Evolutionary conservation across 2,888 invertebrate species (phyloP), one percentile per base, ranked within the genome.

Genomic region (Polymixis lichenea): DNA sequence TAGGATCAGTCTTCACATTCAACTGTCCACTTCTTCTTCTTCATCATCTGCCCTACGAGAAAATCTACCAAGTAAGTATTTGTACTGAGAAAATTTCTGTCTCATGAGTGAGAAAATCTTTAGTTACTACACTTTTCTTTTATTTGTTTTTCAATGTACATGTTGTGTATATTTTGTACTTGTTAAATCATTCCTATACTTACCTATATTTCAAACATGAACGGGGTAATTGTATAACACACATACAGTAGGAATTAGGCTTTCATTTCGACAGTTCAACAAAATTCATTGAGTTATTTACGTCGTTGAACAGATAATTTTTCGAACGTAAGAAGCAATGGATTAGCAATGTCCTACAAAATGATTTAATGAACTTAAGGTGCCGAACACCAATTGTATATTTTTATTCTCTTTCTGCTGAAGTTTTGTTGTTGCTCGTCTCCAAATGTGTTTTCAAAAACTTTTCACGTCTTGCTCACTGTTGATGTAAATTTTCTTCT

Each of bases 1-100:
- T 71, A 55, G 60, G 61, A n/a, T 56, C 68, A 73, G 60, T 88
- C 87, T 72, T 86, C 91, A 93, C 94, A 95, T 88, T 93, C 89
- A 80, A 49, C 76, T 85, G 78, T 79, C 84, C 75, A 74, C 86
- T 73, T 86, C 85, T 78, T 81, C 56, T 8, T 51, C n/a, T 7
- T 64, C 86, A 82, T 84, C 84, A 86, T 86, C 85, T 75, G 79
- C 88, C 84, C 79, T 78, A 66, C 84, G 82, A 88, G 62, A 51
- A 78, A 77, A 82, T 75, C 80, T 80, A 82, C 69, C 81, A 87
- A 87, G 92, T 92, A 79, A 92, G 91, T 91, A 82, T 62, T 28
- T 55, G 9, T 51, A 17, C 28, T 43, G 43, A 28, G 38, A 28
- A 3, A 17, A 28, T 62, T 43, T 46, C 8, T 43, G 9, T 43